Evolutionary conservation across 2,888 invertebrate genomes (phyloP), one percentile per base, ranked within the genome.

Genomic region (Strigamia crassipes): DNA sequence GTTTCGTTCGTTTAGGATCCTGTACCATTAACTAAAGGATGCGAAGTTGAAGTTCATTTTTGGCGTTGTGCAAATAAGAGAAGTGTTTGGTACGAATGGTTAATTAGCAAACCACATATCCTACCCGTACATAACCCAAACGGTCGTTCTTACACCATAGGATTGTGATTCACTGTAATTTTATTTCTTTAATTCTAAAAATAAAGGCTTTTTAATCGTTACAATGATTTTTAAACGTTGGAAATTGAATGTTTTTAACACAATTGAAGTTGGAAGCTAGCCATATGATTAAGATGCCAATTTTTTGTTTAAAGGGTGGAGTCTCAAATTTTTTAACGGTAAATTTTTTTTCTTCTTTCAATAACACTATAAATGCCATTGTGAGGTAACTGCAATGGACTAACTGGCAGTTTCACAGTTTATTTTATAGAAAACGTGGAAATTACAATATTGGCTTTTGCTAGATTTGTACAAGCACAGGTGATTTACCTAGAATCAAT

Each of bases 1-100:
- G 82, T 82, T 83, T 85, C 79, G 80, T 84, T 86, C 84, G 88
- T 41, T 79, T 82, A 94, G 93, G 92, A 92, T 81, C 95, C 95
- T 0, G 86, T 96, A 80, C 90, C 92, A 83, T 88, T 97, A 0
- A 91, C 90, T 82, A 91, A 91, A 82, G 94, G 92, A 0, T 92
- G 94, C 82, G 89, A 89, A 78, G 91, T 98, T 41, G 92, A 91
- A 83, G 92, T 96, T 1, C 92, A 94, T 84, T 96, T 97, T 86
- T 97, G 97, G 97, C 90, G 98, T 41, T 91, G 93, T 84, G 92
- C 92, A 81, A 93, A 91, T 83, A 87, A 91, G 3, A 92, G 94
- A 84, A 93, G 94, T 87, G 96, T 98, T 12, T 98, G 98, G 98
- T 98, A 98, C 86, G 97, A 98, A 88, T 98, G 97, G 97, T 91